phyloP scores from a whole-genome alignment of 2,888 invertebrate genomes.

The Falcaria lacertinaria region DNA sequence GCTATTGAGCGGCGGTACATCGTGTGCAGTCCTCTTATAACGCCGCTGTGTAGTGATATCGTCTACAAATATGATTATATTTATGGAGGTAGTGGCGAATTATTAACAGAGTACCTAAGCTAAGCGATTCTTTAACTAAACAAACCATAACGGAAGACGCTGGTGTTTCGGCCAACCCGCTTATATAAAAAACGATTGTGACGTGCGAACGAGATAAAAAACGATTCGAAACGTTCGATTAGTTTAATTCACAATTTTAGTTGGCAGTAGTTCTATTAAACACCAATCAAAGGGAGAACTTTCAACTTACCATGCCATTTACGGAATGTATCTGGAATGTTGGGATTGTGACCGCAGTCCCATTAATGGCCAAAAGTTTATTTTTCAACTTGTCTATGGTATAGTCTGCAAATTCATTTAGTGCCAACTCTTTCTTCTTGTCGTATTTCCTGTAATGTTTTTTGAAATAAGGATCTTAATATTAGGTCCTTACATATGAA shows the following conservation, averaged over 20 bases:
- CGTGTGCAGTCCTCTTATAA: constrained; percentile 45
- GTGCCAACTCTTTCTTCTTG: constrained; percentile 31
- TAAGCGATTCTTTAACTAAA: no score
- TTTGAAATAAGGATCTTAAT: no score
- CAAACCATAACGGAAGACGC: no score
- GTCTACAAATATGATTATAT: constrained; percentile 33
- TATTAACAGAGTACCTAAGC: no score
- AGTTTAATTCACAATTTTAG: no score
- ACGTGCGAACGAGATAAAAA: no score
- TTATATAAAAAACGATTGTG: no score
- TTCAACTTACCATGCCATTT: constrained; percentile 11
- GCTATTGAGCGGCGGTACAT: constrained; percentile 51
- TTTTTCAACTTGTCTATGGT: constrained; percentile 28
- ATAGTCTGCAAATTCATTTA: constrained; percentile 42
- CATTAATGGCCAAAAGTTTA: constrained; percentile 27
- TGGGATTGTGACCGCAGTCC: constrained; percentile 23
- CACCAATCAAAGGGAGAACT: not conserved
- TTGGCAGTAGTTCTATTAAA: no score
- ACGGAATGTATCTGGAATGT: constrained; percentile 25
- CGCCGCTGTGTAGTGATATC: constrained; percentile 38
- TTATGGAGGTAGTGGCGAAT: no score
- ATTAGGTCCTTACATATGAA: no score
- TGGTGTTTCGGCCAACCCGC: no score
- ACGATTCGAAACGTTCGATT: no score
- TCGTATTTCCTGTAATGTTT: constrained; percentile 43